These are phyloP conservation scores for Calliopsis andreniformis DNA, from an alignment of 1,140 invertebrate genomes.

Conservation along the genomic window DNA sequence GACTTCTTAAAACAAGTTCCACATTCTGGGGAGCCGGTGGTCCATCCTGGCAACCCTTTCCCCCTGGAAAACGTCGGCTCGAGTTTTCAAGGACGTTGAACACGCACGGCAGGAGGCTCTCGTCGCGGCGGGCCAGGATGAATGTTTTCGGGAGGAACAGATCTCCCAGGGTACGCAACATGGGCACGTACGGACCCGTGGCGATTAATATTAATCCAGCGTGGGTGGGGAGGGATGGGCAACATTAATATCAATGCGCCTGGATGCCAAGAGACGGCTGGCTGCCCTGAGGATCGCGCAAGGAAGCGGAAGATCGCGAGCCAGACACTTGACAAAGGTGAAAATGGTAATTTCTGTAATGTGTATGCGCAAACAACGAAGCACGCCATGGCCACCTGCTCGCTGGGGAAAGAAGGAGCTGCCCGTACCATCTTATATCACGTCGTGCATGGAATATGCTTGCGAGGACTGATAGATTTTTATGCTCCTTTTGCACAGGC, in stretches of 20 bases:
- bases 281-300: conserved; percentile 24
- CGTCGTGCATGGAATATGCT: not conserved
- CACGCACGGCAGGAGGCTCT: conserved; percentile 17
- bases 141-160: conserved; percentile 59
- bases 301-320: conserved; percentile 6
- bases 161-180: conserved; percentile 52
- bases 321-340: conserved; percentile 23
- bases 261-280: not conserved
- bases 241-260: conserved; percentile 68
- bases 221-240: not conserved
- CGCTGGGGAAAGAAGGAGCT: not conserved
- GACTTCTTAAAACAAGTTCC: conserved; percentile 52
- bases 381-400: not conserved
- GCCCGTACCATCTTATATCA: not conserved
- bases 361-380: conserved; percentile 30
- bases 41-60: conserved; percentile 37
- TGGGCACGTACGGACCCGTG: conserved; percentile 46
- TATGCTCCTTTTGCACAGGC: conserved; percentile 15
- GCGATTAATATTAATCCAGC: conserved; percentile 67
- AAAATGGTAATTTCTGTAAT: conserved; percentile 50
- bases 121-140: conserved; percentile 43
- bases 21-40: not conserved
- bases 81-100: conserved; percentile 62
- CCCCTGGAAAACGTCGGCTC: conserved; percentile 44
- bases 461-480: conserved; percentile 27